Evolutionary conservation across 2,888 invertebrate genomes (phyloP).

Genomic region (Temnothorax unifasciatus): DNA sequence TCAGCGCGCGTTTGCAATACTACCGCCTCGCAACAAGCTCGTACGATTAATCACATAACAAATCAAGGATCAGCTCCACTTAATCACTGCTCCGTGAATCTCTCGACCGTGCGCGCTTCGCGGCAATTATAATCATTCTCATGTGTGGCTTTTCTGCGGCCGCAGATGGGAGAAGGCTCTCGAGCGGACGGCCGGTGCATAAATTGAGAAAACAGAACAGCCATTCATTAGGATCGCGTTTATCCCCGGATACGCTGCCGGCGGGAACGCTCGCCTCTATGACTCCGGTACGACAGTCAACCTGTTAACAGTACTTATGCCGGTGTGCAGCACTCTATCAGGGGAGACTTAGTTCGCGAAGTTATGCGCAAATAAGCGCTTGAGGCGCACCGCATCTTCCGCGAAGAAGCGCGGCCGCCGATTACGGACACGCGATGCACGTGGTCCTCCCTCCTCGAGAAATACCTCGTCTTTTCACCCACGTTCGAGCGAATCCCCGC

Average conservation of each 20-base stretch:
- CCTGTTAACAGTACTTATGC: slow-evolving; percentile 58
- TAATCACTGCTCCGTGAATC: slow-evolving; percentile 41
- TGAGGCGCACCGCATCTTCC: slow-evolving; percentile 70
- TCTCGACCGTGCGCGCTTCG: slow-evolving; percentile 2
- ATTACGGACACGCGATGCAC: slow-evolving; percentile 82
- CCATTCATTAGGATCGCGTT: slow-evolving; percentile 52
- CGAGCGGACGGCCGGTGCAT: slow-evolving; percentile 36
- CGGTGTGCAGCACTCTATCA: slow-evolving; percentile 35
- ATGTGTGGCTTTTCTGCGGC: slow-evolving; percentile 45
- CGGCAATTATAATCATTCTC: slow-evolving; percentile 55
- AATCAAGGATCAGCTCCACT: slow-evolving; percentile 46
- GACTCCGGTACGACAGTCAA: slow-evolving; percentile 51
- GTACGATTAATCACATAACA: slow-evolving; percentile 43
- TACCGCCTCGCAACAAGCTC: slow-evolving; percentile 23
- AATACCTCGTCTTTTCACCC: slow-evolving; percentile 69
- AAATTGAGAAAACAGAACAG: slow-evolving; percentile 59
- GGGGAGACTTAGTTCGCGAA: slow-evolving; percentile 63
- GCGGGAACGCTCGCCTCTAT: slow-evolving; percentile 33
- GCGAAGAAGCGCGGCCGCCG: slow-evolving; percentile 76
- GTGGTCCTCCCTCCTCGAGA: slow-evolving; percentile 60
- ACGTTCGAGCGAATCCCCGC: slow-evolving; percentile 61
- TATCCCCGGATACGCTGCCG: slow-evolving; percentile 49
- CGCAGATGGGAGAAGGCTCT: slow-evolving; percentile 15
- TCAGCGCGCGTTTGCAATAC: slow-evolving; percentile 10
- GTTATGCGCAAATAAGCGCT: slow-evolving; percentile 78